These are phyloP conservation scores for Eulemur rubriventer DNA, from an alignment of 2,797 vertebrate species.

Conservation along the genomic window DNA sequence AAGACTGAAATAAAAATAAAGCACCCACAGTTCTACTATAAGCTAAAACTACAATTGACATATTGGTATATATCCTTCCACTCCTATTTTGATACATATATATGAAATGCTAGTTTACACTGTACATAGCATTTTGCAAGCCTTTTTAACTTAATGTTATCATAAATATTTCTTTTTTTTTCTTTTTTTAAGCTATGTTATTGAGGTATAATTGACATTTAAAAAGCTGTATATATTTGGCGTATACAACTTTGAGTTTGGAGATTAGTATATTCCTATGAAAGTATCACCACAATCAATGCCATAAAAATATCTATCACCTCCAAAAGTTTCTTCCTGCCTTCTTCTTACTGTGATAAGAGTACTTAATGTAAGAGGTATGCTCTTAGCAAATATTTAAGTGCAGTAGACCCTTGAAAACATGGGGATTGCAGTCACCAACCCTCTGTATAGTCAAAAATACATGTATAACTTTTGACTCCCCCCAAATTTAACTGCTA, in stretches of 20 bases:
- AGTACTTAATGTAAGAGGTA: not conserved
- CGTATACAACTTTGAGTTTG: not conserved
- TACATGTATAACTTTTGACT: not conserved
- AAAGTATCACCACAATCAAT: not conserved
- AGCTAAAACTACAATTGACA: not conserved
- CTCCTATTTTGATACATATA: not conserved
- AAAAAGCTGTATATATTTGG: not conserved
- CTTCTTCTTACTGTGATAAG: not conserved
- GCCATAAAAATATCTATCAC: not conserved
- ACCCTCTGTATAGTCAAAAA: not conserved
- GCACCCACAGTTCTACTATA: not conserved
- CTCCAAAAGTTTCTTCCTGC: not conserved
- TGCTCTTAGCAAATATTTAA: not conserved
- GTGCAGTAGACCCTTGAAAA: not conserved
- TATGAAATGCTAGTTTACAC: not conserved
- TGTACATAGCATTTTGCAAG: not conserved
- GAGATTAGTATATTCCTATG: not conserved
- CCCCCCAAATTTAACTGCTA: not conserved
- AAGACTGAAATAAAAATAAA: not conserved
- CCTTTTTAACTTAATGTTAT: not conserved
- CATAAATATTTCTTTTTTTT: not conserved
- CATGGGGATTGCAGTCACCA: not conserved
- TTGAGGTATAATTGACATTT: not conserved
- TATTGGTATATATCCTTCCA: not conserved
- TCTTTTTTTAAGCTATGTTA: no score